Base-by-base conservation (phyloP, 2,888 invertebrate species). In the Mimumesa dahlbomi region DNA sequence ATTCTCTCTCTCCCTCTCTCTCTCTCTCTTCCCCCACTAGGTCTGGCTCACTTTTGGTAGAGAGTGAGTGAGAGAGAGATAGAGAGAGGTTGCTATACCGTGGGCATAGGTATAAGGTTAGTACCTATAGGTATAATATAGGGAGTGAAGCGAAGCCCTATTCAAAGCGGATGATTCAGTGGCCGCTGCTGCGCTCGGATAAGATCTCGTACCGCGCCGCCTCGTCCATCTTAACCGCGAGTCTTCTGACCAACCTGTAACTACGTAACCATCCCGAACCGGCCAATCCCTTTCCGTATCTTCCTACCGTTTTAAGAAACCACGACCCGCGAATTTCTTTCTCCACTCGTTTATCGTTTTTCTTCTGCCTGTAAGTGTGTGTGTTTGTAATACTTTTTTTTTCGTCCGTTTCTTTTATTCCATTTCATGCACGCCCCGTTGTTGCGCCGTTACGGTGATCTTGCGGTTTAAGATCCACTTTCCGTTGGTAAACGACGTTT, bases 131-230 rank as follows among this genome's bases (percentile, higher is more conserved):
- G 74, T 82, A 81, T 84, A 83, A 84, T 86, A 84, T 85, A 83
- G 86, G 84, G 85, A 87, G 84, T 82, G 85, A 82, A 82, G 82
- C 82, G 77, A 81, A 72, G 81, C 79, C 84, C 88, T 88, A 88
- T 89, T 89, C 89, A 88, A 87, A 88, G 87, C 79, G 85, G 85
- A 89, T 89, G 89, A 89, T 89, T 89, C 89, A 89, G 87, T 86
- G 87, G 85, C 83, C 85, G 87, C 84, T 86, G 88, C 85, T 80
- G 83, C 83, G 75, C 67, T 58, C 74, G 85, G 89, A 89, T 89
- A 89, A 89, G 85, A 89, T 89, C 88, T 88, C 84, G 82, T 81
- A 80, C 81, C 82, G 77, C 82, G 83, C 85, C 73, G 79, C 79
- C 79, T 79, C 79, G 79, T 79, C 45, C 79, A 63, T 79, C 79